Base-by-base conservation (phyloP, 2,797 vertebrate species). In the Chaetodon trifasciatus region DNA sequence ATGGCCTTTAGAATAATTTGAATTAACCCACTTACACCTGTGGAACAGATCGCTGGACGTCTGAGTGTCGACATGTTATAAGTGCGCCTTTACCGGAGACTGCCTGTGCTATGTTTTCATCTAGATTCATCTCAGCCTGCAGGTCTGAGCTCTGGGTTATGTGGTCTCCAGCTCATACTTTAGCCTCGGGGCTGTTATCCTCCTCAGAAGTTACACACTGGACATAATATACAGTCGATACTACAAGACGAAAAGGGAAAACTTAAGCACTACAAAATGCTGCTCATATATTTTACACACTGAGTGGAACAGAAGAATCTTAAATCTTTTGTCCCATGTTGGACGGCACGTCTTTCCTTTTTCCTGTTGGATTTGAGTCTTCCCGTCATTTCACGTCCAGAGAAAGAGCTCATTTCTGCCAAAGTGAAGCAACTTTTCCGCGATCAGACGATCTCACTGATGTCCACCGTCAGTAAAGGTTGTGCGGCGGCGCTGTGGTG, bases 401-500 rank as follows among this genome's bases (percentile, higher is more conserved):
- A 62, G 56, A 44, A 74, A 70, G 35, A 49, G 39, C 69, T 50
- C 76, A 13, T 9, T 35, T 57, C 71, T 79, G 73, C 73, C 78
- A 58, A 52, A 32, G 79, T 82, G 84, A 89, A 92, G 88, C 84
- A 85, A 86, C 81, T 68, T 88, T 89, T 88, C 79, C 78, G 83
- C 87, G 82, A 86, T 82, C 77, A 74, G 76, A 88, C 79, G 39
- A 42, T 85, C 82, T 76, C 60, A 5, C 79, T 74, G 77, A 69
- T 58, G 79, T 89, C 70, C 69, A 24, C n/a, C 3, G 23, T 65
- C 70, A 52, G 87, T 40, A 42, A 46, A 64, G 37, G n/a, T 62
- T 40, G 5, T 0, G 40, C 12, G 62, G 44, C 32, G 52, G 49
- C 6, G 28, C 63, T 58, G 61, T 62, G 70, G 68, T 88, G 86